A percentile compares a stretch with the other conserved stretches of the same genome.
Evolutionary conservation across 2,113 vertebrate genomes (phyloP).

Genomic region (Pagrus major): DNA sequence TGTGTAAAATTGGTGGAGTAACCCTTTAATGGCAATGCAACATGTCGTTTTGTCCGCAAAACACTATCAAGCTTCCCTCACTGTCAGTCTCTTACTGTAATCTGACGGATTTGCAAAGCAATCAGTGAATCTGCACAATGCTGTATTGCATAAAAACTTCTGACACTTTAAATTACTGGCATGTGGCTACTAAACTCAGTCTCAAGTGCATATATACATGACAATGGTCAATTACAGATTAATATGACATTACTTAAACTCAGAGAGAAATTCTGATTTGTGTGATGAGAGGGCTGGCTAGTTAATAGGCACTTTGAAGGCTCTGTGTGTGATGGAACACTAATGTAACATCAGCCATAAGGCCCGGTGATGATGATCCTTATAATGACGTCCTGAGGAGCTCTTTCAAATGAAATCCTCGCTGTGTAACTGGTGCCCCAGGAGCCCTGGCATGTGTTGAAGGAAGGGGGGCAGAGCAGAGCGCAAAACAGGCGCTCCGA

Average conservation of each 20-base stretch:
- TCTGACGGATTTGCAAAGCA: background rate
- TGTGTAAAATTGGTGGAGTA: too few species aligned
- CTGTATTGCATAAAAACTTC: background rate
- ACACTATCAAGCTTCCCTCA: background rate
- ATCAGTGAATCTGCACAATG: background rate
- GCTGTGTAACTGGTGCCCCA: slow-evolving; percentile 70
- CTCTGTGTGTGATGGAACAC: slow-evolving; percentile 58
- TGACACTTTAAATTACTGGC: background rate
- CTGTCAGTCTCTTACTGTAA: background rate
- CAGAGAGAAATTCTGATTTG: slow-evolving; percentile 21
- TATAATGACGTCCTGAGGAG: slow-evolving; percentile 80
- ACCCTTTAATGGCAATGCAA: too few species aligned
- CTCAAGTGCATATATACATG: slow-evolving; percentile 5
- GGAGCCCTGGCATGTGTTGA: slow-evolving; percentile 79
- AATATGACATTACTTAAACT: slow-evolving; percentile 23
- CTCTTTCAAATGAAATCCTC: slow-evolving; percentile 69
- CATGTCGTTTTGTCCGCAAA: slow-evolving; percentile 1
- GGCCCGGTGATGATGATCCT: slow-evolving; percentile 72
- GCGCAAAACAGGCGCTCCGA: slow-evolving; percentile 69
- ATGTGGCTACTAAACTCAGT: slow-evolving; percentile 3
- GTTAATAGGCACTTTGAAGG: slow-evolving; percentile 50
- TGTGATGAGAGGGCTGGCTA: slow-evolving; percentile 18
- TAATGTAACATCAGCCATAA: slow-evolving; percentile 75
- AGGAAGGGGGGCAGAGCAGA: slow-evolving; percentile 59
- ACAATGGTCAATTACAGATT: slow-evolving; percentile 29